Percentiles rank a stretch among this genome's conserved stretches.
Conservation (phyloP, 53 echinoderm and acorn worm species). For the Temnopleurus reevesii region DNA sequence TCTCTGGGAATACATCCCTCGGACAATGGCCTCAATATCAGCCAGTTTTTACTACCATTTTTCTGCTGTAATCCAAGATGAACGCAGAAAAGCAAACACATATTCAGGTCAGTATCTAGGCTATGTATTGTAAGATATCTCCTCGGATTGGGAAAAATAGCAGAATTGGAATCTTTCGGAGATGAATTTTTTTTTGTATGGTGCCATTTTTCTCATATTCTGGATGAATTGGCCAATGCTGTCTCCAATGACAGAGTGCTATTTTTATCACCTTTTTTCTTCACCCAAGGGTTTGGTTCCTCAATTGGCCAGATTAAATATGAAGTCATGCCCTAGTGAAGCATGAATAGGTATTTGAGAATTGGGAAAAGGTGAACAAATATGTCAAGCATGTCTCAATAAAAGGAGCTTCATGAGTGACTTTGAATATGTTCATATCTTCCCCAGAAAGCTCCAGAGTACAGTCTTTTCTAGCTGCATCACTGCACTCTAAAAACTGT, state of each 20-base stretch:
- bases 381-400: neutral
- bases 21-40: neutral
- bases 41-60: neutral
- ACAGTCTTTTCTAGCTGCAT: too few relatives aligned
- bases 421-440: neutral
- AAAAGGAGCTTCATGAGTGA: too few relatives aligned
- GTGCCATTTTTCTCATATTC: neutral
- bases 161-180: neutral
- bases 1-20: neutral
- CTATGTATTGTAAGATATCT: neutral
- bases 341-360: neutral
- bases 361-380: neutral
- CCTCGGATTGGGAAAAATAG: neutral
- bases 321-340: neutral
- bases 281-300: neutral
- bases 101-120: conserved; percentile 18
- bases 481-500: too few relatives aligned
- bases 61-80: neutral
- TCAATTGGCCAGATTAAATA: conserved; percentile 12
- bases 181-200: neutral
- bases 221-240: neutral
- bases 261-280: conserved; percentile 17
- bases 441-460: neutral
- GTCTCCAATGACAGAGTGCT: neutral
- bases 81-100: neutral